These are phyloP conservation scores for Onychomys arenicola DNA, from an alignment of 2,797 vertebrate genomes.

Conservation along the genomic window DNA sequence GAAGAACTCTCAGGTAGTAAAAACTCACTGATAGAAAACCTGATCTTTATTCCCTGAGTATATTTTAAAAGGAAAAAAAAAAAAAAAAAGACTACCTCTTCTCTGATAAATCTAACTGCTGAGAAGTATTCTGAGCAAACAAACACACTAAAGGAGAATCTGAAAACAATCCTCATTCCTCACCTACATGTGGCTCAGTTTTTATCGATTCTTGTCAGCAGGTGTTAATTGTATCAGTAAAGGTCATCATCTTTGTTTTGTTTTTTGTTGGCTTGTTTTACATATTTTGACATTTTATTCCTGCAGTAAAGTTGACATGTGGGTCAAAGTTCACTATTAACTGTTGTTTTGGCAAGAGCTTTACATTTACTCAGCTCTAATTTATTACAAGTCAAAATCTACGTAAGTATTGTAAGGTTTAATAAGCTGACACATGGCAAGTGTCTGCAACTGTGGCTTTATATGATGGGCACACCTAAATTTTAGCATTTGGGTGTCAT, in stretches of 20 bases:
- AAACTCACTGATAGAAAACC: not conserved
- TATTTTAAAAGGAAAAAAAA: conserved; percentile 7
- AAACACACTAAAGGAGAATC: not conserved
- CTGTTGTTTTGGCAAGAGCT: not conserved
- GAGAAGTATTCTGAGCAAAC: not conserved
- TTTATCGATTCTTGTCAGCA: not conserved
- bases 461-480: not conserved
- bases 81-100: not conserved
- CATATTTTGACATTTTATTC: not conserved
- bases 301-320: not conserved
- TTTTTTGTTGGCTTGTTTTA: not conserved
- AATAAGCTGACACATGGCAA: not conserved
- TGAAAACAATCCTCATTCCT: not conserved
- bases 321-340: conserved; percentile 29
- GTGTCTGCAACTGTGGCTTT: not conserved
- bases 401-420: not conserved
- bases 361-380: not conserved
- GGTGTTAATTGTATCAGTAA: conserved; percentile 23
- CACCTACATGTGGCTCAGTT: not conserved
- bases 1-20: not conserved
- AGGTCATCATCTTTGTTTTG: conserved; percentile 15
- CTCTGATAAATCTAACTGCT: not conserved
- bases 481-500: not conserved
- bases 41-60: not conserved
- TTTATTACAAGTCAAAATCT: conserved; percentile 20